Conservation (phyloP, 1,140 invertebrate genomes). For the Archivesica marissinica region DNA sequence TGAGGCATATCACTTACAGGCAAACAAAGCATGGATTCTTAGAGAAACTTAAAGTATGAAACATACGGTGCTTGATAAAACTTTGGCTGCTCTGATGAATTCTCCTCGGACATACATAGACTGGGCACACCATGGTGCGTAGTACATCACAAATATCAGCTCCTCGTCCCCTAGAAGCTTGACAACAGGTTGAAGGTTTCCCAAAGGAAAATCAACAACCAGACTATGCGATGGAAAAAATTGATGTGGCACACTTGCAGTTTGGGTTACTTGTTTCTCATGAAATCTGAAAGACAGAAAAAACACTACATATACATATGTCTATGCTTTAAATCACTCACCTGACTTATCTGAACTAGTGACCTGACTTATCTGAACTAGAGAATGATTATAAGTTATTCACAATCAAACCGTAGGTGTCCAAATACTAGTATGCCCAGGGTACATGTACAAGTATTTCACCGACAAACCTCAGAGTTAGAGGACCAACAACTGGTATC, state of each 20-base stretch:
- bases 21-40: too few species aligned
- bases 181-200: constrained; percentile 70
- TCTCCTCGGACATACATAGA: constrained; percentile 89
- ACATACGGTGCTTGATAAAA: constrained; percentile 74
- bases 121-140: constrained; percentile 95
- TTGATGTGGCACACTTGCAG: constrained; percentile 67
- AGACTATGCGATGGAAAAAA: constrained; percentile 73
- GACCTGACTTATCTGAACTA: too few species aligned
- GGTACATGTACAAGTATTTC: too few species aligned
- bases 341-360: too few species aligned
- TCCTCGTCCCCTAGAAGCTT: constrained; percentile 73
- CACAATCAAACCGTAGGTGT: too few species aligned
- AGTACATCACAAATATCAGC: constrained; percentile 91
- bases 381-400: too few species aligned
- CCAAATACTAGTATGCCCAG: too few species aligned
- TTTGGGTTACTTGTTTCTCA: constrained; percentile 66
- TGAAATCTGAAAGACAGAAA: constrained; percentile 66
- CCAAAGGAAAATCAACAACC: constrained; percentile 74
- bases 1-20: too few species aligned
- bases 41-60: not conserved
- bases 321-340: too few species aligned
- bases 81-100: constrained; percentile 89
- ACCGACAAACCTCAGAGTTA: too few species aligned
- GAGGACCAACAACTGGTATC: too few species aligned
- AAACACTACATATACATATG: not conserved